Conservation (phyloP, 2,113 vertebrate species). For the Ancistrus triradiatus region DNA sequence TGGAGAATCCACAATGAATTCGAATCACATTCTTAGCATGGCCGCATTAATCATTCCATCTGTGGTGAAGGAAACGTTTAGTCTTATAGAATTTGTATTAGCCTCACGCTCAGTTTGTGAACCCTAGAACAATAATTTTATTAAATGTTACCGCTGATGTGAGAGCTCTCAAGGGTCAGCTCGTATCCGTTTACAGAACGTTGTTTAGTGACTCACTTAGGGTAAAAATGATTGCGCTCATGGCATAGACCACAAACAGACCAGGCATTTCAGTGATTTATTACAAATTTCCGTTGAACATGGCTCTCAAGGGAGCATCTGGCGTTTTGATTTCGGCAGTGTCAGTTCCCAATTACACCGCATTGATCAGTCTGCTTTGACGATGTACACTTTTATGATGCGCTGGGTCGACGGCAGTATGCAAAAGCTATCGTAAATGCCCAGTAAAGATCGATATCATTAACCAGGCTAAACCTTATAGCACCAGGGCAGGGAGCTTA, state of each 20-base stretch:
- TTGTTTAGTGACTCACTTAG: slow-evolving; percentile 29
- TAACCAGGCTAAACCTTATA: slow-evolving; percentile 6
- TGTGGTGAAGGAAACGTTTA: too few relatives aligned
- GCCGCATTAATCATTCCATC: background rate
- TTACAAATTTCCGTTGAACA: slow-evolving; percentile 4
- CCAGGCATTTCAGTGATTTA: background rate
- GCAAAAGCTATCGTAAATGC: slow-evolving; percentile 31
- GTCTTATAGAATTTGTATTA: too few relatives aligned
- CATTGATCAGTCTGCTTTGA: slow-evolving; percentile 49
- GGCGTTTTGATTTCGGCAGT: background rate
- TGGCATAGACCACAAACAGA: background rate
- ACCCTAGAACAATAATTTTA: background rate
- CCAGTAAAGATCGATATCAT: slow-evolving; percentile 25
- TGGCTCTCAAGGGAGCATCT: background rate
- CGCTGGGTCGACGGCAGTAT: slow-evolving; percentile 34
- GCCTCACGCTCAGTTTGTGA: background rate
- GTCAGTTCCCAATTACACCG: slow-evolving; percentile 47
- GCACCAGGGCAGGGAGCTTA: slow-evolving; percentile 11
- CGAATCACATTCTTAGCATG: background rate
- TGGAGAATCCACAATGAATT: background rate
- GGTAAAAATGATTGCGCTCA: slow-evolving; percentile 45
- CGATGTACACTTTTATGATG: slow-evolving; percentile 23
- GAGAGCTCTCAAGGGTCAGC: slow-evolving; percentile 17
- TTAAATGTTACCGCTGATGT: slow-evolving; percentile 42
- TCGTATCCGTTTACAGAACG: slow-evolving; percentile 39